A percentile compares a stretch with the other conserved stretches of the same genome.
Evolutionary conservation across 53 echinoderm and acorn worm species (phyloP).

Genomic region (Henricia sp.): DNA sequence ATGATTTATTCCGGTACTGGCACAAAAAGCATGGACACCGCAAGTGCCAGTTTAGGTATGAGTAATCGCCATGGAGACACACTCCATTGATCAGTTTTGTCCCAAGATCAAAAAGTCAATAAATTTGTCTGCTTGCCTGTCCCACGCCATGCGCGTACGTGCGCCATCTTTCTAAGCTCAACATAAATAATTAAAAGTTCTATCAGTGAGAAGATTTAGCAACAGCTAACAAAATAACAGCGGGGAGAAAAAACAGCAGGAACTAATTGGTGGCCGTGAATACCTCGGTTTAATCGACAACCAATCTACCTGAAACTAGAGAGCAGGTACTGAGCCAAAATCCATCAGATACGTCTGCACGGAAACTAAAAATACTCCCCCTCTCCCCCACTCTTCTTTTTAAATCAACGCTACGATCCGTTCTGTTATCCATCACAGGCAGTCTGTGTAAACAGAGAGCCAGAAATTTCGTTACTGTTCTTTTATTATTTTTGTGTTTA

Average conservation of each 20-base stretch:
- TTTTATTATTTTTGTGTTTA: not conserved
- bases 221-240: slow-evolving; percentile 51
- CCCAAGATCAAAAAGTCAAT: slow-evolving; percentile 57
- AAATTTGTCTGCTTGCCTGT: slow-evolving; percentile 34
- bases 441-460: slow-evolving; percentile 2
- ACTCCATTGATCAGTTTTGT: slow-evolving; percentile 46
- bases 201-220: slow-evolving; percentile 8
- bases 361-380: not conserved
- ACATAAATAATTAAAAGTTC: slow-evolving; percentile 62
- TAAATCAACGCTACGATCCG: slow-evolving; percentile 28
- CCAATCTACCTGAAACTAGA: not conserved
- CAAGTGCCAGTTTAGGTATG: slow-evolving; percentile 27
- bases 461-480: not conserved
- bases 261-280: slow-evolving; percentile 37
- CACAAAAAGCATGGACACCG: too few species aligned
- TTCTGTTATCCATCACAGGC: not conserved
- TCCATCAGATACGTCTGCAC: slow-evolving; percentile 11
- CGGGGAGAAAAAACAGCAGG: not conserved
- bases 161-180: slow-evolving; percentile 14
- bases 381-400: not conserved
- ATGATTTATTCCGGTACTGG: too few species aligned
- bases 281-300: slow-evolving; percentile 15
- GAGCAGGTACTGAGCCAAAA: too few species aligned
- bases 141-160: not conserved
- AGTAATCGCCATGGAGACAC: slow-evolving; percentile 42